A percentile compares a stretch with the other conserved stretches of the same genome.
Conservation (phyloP, 2,797 vertebrate genomes). For the Dipus sagitta region DNA sequence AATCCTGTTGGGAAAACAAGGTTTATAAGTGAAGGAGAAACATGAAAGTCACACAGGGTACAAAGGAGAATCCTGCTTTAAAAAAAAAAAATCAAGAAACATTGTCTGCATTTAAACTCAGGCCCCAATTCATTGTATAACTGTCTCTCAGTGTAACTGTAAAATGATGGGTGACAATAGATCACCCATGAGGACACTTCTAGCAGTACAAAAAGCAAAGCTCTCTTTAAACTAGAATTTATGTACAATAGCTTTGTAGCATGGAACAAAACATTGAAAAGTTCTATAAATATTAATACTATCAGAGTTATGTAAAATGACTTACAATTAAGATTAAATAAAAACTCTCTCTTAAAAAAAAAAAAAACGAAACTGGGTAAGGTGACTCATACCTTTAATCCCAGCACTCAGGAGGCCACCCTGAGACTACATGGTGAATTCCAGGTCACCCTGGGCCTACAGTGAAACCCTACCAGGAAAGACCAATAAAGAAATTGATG, state of each 20-base stretch:
- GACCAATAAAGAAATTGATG: neutral
- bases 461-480: no score
- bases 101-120: neutral
- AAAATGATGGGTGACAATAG: neutral
- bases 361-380: no score
- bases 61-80: neutral
- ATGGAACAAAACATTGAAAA: neutral
- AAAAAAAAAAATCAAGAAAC: neutral
- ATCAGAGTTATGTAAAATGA: neutral
- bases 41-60: no score
- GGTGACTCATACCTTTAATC: no score
- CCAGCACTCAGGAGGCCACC: no score
- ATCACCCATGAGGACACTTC: neutral
- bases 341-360: neutral
- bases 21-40: neutral
- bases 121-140: neutral
- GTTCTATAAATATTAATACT: slow-evolving; percentile 7
- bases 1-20: neutral
- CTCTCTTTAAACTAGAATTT: neutral
- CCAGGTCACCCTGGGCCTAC: no score
- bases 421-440: no score
- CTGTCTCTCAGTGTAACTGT: neutral
- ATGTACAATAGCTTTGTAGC: neutral
- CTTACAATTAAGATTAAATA: neutral
- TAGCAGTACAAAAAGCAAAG: neutral